phyloP scores from a whole-genome alignment of 2,113 vertebrate species.

The Sorex fumeus region DNA sequence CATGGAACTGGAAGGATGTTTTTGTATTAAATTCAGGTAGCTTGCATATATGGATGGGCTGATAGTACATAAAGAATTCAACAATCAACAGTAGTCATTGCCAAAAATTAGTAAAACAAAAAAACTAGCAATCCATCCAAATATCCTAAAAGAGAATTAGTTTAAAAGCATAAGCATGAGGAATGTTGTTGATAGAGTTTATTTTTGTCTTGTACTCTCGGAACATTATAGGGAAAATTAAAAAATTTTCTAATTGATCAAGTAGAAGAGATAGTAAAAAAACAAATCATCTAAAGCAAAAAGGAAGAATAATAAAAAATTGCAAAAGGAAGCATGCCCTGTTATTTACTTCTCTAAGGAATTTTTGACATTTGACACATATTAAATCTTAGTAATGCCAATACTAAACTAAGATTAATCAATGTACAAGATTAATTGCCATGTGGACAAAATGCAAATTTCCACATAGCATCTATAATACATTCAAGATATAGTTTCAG shows the following conservation, averaged over 20 bases:
- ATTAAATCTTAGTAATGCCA: conserved; percentile 12
- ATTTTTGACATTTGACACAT: conserved; percentile 11
- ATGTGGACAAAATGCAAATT: conserved; percentile 3
- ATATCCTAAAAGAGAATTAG: not conserved
- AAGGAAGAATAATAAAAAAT: conserved; percentile 26
- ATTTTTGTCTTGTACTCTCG: not conserved
- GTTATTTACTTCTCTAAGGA: conserved; percentile 2
- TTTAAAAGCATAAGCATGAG: not conserved
- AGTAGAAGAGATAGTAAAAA: not conserved
- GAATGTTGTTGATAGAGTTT: not conserved
- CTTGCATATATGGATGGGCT: not conserved
- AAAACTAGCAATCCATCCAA: not conserved
- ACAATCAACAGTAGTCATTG: not conserved
- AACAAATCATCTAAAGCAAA: conserved; percentile 49
- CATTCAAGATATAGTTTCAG: not conserved
- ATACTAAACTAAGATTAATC: conserved; percentile 41
- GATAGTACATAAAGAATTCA: not conserved
- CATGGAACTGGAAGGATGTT: not conserved
- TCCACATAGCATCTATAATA: not conserved
- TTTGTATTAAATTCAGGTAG: not conserved
- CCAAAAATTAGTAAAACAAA: conserved; percentile 15
- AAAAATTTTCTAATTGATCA: not conserved
- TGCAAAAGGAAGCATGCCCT: not conserved
- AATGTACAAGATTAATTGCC: not conserved
- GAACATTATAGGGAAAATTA: not conserved